phyloP scores from a whole-genome alignment of 2,113 vertebrate species.

The Marcusenius ussheri region DNA sequence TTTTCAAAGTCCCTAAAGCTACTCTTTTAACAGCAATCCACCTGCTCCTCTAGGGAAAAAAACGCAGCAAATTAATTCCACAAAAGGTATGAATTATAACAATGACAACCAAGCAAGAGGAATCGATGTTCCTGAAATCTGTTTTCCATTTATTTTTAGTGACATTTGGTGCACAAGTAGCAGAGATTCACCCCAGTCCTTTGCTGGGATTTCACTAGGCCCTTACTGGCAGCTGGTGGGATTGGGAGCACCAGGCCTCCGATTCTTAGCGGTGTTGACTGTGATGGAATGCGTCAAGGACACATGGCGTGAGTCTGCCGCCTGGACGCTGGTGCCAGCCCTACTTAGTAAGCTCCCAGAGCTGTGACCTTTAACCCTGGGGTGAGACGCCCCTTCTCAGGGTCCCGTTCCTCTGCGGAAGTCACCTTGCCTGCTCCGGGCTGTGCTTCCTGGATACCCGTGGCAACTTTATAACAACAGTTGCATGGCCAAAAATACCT shows the following conservation, averaged over 20 bases:
- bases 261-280: slow-evolving; percentile 50
- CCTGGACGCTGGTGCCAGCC: slow-evolving; percentile 54
- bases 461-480: neutral
- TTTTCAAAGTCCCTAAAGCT: neutral
- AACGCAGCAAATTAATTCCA: neutral
- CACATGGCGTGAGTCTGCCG: slow-evolving; percentile 46
- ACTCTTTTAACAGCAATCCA: neutral
- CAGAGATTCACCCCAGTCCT: neutral
- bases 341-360: slow-evolving; percentile 42
- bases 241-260: slow-evolving; percentile 14
- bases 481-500: neutral
- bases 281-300: slow-evolving; percentile 54
- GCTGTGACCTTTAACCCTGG: slow-evolving; percentile 46
- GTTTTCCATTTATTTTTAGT: neutral
- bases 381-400: neutral
- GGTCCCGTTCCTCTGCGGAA: neutral
- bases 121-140: neutral
- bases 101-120: neutral
- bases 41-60: neutral
- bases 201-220: neutral
- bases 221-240: neutral
- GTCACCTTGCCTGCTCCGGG: neutral
- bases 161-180: neutral
- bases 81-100: neutral
- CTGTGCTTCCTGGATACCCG: neutral